Evolutionary conservation across 1,140 invertebrate species (phyloP).

Genomic region (Paralvinella palmiformis): DNA sequence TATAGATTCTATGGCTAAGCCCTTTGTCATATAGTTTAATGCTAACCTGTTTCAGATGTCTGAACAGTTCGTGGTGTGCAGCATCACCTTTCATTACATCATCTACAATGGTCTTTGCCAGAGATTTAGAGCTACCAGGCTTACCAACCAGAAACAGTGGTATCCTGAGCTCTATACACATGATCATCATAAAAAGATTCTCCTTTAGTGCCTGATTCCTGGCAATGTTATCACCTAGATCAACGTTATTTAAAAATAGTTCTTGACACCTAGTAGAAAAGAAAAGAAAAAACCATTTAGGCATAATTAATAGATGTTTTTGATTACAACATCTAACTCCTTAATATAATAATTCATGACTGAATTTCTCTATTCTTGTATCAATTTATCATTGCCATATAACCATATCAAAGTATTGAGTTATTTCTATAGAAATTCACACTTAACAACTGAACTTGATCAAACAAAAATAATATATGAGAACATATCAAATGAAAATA

Average conservation of each 20-base stretch:
- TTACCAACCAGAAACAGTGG: constrained; percentile 45
- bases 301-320: background rate
- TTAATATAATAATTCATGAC: background rate
- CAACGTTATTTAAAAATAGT: constrained; percentile 33
- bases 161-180: constrained; percentile 38
- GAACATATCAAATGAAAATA: background rate
- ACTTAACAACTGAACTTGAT: background rate
- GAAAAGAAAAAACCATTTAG: background rate
- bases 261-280: constrained; percentile 31
- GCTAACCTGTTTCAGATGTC: constrained; percentile 30
- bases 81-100: constrained; percentile 39
- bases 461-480: background rate
- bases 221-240: constrained; percentile 36
- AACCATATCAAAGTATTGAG: background rate
- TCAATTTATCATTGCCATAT: background rate
- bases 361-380: background rate
- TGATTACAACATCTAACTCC: background rate
- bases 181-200: constrained; percentile 45
- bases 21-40: too few species aligned
- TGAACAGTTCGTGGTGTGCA: constrained; percentile 28
- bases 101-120: constrained; percentile 38
- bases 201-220: constrained; percentile 41
- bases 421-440: background rate
- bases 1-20: too few species aligned
- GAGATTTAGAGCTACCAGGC: constrained; percentile 45